Conservation (phyloP, 2,797 vertebrate genomes). For the Coendou prehensilis region DNA sequence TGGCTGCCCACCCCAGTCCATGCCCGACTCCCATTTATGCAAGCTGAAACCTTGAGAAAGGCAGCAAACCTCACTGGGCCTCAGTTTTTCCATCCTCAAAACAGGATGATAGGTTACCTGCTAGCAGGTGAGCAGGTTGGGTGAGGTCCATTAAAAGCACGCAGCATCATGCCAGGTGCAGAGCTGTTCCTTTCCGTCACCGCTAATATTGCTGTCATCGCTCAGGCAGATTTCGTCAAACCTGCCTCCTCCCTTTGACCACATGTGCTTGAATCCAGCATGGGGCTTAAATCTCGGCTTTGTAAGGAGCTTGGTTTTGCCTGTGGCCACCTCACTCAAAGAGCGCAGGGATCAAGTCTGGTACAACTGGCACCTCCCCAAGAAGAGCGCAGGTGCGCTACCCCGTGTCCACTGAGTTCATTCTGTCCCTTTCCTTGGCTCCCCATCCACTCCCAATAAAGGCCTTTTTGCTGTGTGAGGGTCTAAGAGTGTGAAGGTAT, state of each 20-base stretch:
- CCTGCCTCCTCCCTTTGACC: background rate
- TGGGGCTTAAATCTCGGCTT: background rate
- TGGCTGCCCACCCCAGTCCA: background rate
- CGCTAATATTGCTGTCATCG: background rate
- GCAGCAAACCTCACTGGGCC: background rate
- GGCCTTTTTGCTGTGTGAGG: background rate
- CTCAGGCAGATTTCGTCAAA: background rate
- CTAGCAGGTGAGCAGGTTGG: background rate
- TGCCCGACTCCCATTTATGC: fast-evolving
- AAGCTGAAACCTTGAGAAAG: background rate
- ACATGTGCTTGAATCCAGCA: background rate
- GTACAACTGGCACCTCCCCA: background rate
- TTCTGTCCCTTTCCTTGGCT: background rate
- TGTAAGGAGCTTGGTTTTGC: background rate
- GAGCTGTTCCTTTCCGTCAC: background rate
- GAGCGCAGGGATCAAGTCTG: background rate
- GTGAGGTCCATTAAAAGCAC: background rate
- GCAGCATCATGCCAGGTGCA: background rate
- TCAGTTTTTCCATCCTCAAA: background rate
- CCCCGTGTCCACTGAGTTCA: background rate
- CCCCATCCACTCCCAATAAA: background rate
- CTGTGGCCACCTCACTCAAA: background rate
- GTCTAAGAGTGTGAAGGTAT: background rate
- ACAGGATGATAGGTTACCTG: too few relatives aligned
- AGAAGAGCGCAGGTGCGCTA: background rate